phyloP scores from a whole-genome alignment of 92 coral and sea anemone genomes.

The Scolanthus callimorphus region DNA sequence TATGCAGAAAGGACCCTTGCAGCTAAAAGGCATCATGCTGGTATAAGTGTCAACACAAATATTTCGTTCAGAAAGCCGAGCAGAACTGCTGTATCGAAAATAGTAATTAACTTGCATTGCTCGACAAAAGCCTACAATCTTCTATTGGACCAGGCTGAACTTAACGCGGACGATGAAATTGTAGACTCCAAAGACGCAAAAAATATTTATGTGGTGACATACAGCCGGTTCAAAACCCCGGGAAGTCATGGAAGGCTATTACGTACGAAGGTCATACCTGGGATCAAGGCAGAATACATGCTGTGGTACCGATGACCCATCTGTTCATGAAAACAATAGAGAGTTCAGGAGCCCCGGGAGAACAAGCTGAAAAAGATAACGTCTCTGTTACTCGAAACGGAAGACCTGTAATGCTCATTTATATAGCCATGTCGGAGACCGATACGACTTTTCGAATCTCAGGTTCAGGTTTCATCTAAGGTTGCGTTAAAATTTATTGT shows the following conservation, averaged over 20 bases:
- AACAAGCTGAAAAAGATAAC: background rate
- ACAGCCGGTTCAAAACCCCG: background rate
- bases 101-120: conserved; percentile 32
- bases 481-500: background rate
- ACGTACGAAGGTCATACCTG: background rate
- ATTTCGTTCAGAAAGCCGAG: conserved; percentile 21
- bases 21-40: conserved; percentile 26
- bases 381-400: background rate
- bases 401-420: background rate
- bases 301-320: conserved; percentile 9
- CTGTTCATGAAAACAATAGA: background rate
- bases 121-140: conserved; percentile 12
- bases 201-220: background rate
- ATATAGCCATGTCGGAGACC: background rate
- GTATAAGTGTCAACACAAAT: conserved; percentile 14
- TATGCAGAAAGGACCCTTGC: conserved; percentile 7
- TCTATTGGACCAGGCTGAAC: conserved; percentile 13
- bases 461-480: background rate
- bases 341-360: no score
- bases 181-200: conserved; percentile 39
- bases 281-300: background rate
- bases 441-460: background rate
- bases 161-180: conserved; percentile 4
- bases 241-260: background rate
- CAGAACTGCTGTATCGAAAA: background rate